phyloP scores from a whole-genome alignment of 2,113 vertebrate genomes.

The Protobothrops mucrosquamatus region DNA sequence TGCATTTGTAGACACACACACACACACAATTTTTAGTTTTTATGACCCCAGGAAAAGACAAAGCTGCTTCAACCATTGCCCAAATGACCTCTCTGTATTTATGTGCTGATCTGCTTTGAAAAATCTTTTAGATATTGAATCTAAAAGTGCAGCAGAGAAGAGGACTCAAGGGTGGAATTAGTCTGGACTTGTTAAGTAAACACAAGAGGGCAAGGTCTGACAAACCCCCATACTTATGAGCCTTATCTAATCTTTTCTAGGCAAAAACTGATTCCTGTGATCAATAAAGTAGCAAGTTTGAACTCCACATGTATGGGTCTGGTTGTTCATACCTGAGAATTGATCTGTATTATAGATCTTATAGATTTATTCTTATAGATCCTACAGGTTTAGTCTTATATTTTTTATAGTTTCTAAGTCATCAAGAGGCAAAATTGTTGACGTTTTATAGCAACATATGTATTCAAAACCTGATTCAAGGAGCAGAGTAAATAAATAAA shows the following conservation, averaged over 20 bases:
- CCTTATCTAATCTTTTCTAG: neutral
- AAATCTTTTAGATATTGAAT: neutral
- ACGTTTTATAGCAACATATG: neutral
- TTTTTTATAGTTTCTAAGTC: neutral
- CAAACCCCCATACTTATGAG: neutral
- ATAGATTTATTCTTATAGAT: neutral
- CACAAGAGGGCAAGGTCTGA: neutral
- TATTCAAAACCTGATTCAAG: neutral
- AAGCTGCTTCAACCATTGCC: neutral
- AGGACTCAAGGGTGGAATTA: neutral
- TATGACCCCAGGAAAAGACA: neutral
- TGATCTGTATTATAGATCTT: neutral
- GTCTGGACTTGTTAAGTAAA: neutral
- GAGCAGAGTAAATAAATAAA: neutral
- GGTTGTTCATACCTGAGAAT: neutral
- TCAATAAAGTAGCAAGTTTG: neutral
- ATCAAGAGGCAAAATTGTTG: neutral
- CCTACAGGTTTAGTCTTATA: neutral
- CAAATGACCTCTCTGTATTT: neutral
- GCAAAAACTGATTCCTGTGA: neutral
- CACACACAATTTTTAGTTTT: neutral
- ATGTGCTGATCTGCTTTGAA: neutral
- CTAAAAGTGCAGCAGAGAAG: neutral
- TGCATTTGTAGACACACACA: neutral
- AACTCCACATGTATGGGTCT: neutral